These are phyloP conservation scores for Hemiprocne comata DNA, from an alignment of 2,113 vertebrate species.

Conservation along the genomic window DNA sequence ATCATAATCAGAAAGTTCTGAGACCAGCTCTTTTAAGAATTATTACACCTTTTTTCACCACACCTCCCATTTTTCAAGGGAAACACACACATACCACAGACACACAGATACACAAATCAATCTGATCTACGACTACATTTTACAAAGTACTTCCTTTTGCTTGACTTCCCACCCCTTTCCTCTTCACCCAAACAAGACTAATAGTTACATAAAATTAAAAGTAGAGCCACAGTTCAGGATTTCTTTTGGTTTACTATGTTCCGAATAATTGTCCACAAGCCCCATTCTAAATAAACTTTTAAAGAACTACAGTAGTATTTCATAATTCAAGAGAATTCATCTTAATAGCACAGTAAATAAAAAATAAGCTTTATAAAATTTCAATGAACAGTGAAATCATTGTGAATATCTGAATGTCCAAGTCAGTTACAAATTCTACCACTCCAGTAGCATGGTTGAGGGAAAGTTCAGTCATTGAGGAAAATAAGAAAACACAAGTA, in stretches of 20 bases:
- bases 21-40: conserved; percentile 85
- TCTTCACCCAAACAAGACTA: conserved; percentile 56
- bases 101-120: conserved; percentile 73
- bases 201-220: conserved; percentile 52
- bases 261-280: conserved; percentile 34
- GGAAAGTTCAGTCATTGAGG: conserved; percentile 40
- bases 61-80: conserved; percentile 70
- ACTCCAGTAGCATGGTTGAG: conserved; percentile 41
- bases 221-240: conserved; percentile 29
- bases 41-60: conserved; percentile 77
- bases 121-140: conserved; percentile 78
- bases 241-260: conserved; percentile 63
- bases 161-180: conserved; percentile 52
- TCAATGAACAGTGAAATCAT: conserved; percentile 54
- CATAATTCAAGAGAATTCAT: conserved; percentile 57
- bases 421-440: conserved; percentile 60
- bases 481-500: conserved; percentile 49
- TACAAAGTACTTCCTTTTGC: conserved; percentile 72
- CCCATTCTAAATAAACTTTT: conserved; percentile 61
- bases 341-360: conserved; percentile 67
- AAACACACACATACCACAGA: conserved; percentile 77
- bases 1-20: conserved; percentile 76
- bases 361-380: conserved; percentile 72
- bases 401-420: conserved; percentile 55
- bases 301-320: conserved; percentile 59